These are phyloP conservation scores for Cancer borealis DNA, from an alignment of 2,888 invertebrate species.

Conservation along the genomic window DNA sequence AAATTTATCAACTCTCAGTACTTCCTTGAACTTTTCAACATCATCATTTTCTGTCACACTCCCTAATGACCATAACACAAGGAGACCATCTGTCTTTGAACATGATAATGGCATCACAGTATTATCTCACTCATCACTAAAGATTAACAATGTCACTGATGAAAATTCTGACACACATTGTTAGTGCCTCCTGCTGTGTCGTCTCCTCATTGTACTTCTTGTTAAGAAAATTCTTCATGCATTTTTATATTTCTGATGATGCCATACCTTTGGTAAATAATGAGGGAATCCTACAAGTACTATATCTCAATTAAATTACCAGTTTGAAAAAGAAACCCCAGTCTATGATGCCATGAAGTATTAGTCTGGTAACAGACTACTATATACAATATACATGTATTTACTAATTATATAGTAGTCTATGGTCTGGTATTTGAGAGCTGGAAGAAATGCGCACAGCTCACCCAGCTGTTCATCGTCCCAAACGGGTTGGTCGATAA, in stretches of 20 bases:
- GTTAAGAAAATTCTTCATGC: not conserved
- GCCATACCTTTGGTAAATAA: not conserved
- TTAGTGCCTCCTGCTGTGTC: not conserved
- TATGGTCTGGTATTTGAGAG: too few species aligned
- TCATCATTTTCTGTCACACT: not conserved
- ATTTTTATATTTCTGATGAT: not conserved
- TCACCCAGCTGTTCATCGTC: too few species aligned
- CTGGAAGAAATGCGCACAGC: too few species aligned
- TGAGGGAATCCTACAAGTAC: not conserved
- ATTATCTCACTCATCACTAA: not conserved
- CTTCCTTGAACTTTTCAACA: slow-evolving; percentile 2
- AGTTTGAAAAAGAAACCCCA: not conserved
- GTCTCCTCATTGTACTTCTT: not conserved
- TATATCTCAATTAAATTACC: not conserved
- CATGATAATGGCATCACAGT: not conserved
- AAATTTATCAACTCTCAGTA: slow-evolving; percentile 44
- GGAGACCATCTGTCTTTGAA: not conserved
- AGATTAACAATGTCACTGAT: not conserved
- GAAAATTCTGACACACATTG: not conserved
- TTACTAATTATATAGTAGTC: too few species aligned
- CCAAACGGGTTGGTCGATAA: too few species aligned
- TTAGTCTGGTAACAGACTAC: too few species aligned
- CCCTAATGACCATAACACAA: not conserved
- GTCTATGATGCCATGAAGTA: not conserved
- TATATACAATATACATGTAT: too few species aligned